Evolutionary conservation across 2,888 invertebrate genomes (phyloP).

Genomic region (Epistrophe grossulariae): DNA sequence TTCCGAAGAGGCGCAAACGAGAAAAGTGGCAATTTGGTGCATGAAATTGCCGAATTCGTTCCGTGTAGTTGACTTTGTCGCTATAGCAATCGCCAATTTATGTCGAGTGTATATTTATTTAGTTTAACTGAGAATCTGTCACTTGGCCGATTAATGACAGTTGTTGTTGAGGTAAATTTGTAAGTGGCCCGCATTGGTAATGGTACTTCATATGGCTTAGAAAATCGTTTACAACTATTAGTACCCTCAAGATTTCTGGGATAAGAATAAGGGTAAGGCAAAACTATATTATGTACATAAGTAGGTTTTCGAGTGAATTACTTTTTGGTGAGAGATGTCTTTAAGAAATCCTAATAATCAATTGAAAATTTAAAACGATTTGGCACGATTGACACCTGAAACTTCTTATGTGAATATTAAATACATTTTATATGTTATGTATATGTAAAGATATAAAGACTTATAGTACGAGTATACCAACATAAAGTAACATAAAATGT

Average conservation of each 20-base stretch:
- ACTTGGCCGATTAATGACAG: conserved; percentile 73
- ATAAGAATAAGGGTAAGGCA: conserved; percentile 45
- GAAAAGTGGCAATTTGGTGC: conserved; percentile 83
- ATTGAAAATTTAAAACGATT: conserved; percentile 47
- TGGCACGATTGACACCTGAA: conserved; percentile 33
- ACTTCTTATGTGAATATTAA: conserved; percentile 30
- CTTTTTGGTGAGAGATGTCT: background rate
- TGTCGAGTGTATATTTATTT: conserved; percentile 67
- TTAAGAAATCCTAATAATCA: conserved; percentile 35
- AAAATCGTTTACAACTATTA: conserved; percentile 31
- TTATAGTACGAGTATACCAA: background rate
- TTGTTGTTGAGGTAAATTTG: conserved; percentile 65
- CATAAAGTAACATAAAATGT: background rate
- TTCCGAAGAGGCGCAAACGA: conserved; percentile 26
- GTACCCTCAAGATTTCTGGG: background rate
- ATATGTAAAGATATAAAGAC: too few relatives aligned
- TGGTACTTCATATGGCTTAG: conserved; percentile 14
- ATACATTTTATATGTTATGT: background rate
- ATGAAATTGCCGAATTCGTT: conserved; percentile 83
- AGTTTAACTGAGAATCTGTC: conserved; percentile 56
- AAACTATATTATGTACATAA: too few relatives aligned
- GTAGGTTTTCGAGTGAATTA: conserved; percentile 16
- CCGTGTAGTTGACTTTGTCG: conserved; percentile 76
- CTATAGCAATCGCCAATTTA: conserved; percentile 55
- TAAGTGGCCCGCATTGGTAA: conserved; percentile 64